These are phyloP conservation scores for Mesaphorura yosii DNA, from an alignment of 1,140 invertebrate genomes.

Conservation along the genomic window DNA sequence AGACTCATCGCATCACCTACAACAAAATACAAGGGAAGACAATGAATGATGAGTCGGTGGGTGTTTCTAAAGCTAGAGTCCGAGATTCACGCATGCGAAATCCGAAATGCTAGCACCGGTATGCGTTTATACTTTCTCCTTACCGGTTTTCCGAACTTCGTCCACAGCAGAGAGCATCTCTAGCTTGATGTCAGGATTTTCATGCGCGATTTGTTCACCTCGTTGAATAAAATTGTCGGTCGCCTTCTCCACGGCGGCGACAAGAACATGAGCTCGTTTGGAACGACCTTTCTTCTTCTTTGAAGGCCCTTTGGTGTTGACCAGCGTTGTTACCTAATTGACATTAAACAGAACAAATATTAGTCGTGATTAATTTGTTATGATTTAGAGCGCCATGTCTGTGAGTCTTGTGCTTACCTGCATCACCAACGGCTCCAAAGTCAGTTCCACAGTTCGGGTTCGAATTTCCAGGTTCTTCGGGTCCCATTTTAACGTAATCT, in stretches of 20 bases:
- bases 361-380: no score
- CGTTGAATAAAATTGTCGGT: constrained; percentile 64
- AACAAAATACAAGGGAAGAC: constrained; percentile 11
- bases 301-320: constrained; percentile 91
- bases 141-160: constrained; percentile 78
- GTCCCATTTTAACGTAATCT: constrained; percentile 76
- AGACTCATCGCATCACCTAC: constrained; percentile 79
- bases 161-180: constrained; percentile 92
- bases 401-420: constrained; percentile 74
- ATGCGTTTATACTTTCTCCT: not conserved
- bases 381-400: no score
- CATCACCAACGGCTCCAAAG: constrained; percentile 84
- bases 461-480: constrained; percentile 94
- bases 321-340: constrained; percentile 72
- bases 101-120: no score
- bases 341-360: no score
- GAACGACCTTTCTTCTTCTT: constrained; percentile 96
- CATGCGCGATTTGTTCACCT: constrained; percentile 90
- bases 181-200: constrained; percentile 90
- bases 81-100: no score
- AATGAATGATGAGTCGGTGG: not conserved
- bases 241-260: constrained; percentile 90
- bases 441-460: constrained; percentile 95
- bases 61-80: no score
- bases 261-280: constrained; percentile 87